These are phyloP conservation scores for Hirtodrosophila duncani DNA, from an alignment of 2,888 invertebrate species.

Conservation along the genomic window DNA sequence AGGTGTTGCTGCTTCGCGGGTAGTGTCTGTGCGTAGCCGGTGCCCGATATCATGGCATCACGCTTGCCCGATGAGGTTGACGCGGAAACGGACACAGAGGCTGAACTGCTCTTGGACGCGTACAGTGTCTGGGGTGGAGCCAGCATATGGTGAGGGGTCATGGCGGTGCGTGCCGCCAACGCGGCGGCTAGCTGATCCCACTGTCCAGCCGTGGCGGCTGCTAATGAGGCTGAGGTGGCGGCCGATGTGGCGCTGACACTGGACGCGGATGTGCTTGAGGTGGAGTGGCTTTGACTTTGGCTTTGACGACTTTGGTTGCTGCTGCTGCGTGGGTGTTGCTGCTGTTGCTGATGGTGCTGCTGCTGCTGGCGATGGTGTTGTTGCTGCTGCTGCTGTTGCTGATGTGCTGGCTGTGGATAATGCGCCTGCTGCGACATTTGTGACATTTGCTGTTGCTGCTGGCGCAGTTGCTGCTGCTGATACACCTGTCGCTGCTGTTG, in stretches of 20 bases:
- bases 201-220: conserved; percentile 62
- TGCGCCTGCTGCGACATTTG: conserved; percentile 63
- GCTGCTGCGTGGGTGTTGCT: conserved; percentile 68
- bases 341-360: conserved; percentile 53
- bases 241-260: conserved; percentile 48
- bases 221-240: conserved; percentile 45
- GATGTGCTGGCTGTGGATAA: conserved; percentile 50
- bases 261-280: conserved; percentile 38
- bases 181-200: conserved; percentile 77
- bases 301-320: conserved; percentile 74
- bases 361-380: conserved; percentile 43
- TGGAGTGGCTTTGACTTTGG: conserved; percentile 61
- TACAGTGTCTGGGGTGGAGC: conserved; percentile 51
- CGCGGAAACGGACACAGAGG: conserved; percentile 25
- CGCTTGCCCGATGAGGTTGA: conserved; percentile 67
- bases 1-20: conserved; percentile 54
- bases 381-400: conserved; percentile 39
- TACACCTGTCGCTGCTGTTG: conserved; percentile 74
- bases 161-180: conserved; percentile 64
- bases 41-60: conserved; percentile 79
- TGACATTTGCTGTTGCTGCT: conserved; percentile 70
- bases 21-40: conserved; percentile 48
- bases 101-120: conserved; percentile 54
- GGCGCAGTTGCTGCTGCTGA: conserved; percentile 62
- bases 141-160: conserved; percentile 65